Evolutionary conservation across 1,140 invertebrate genomes (phyloP).

Genomic region (Trichonephila clavata): DNA sequence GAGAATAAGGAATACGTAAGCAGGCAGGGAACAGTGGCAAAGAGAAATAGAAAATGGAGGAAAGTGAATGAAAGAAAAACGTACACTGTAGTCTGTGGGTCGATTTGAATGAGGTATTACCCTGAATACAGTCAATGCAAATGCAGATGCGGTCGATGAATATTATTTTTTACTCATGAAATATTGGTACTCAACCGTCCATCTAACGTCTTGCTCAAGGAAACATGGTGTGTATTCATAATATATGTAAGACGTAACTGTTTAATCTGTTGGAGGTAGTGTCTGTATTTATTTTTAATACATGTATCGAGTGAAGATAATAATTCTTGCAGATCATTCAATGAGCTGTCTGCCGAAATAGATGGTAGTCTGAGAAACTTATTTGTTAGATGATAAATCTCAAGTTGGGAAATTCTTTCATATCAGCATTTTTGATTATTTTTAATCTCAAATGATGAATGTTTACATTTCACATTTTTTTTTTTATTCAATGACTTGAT

Average conservation of each 20-base stretch:
- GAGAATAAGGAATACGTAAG: conserved; percentile 60
- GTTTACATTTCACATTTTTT: too few species aligned
- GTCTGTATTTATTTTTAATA: neutral
- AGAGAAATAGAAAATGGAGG: neutral
- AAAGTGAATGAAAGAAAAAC: too few species aligned
- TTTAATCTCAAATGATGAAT: too few species aligned
- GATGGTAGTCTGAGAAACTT: too few species aligned
- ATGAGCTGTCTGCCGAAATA: too few species aligned
- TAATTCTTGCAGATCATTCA: too few species aligned
- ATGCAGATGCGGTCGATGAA: conserved; percentile 8
- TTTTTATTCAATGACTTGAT: too few species aligned
- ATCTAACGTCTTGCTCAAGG: neutral
- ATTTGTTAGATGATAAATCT: too few species aligned
- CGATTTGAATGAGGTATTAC: conserved; percentile 45
- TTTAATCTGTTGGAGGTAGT: neutral
- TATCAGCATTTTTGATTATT: too few species aligned
- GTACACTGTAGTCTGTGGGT: neutral
- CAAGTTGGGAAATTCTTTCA: too few species aligned
- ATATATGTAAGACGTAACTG: too few species aligned
- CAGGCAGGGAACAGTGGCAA: neutral
- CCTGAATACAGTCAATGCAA: conserved; percentile 24
- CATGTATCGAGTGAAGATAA: neutral
- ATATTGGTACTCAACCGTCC: neutral
- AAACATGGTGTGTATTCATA: neutral
- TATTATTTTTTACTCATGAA: neutral